phyloP scores from a whole-genome alignment of 2,113 vertebrate genomes.

The Eudyptes chrysolophus region DNA sequence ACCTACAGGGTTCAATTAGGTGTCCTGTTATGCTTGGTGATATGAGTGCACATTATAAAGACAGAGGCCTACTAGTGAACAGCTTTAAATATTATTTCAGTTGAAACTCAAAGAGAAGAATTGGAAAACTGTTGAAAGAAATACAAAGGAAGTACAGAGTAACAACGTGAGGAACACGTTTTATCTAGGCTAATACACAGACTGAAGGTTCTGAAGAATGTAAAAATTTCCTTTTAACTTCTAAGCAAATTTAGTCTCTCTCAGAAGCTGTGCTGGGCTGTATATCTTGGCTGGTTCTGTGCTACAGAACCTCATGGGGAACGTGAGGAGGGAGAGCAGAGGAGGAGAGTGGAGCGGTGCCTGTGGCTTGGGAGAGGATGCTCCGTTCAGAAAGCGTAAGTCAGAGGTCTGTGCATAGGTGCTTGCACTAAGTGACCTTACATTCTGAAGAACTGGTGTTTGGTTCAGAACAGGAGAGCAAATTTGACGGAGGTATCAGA shows the following conservation, averaged over 20 bases:
- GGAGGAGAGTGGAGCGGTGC: neutral
- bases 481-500: neutral
- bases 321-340: neutral
- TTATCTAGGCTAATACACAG: neutral
- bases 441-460: neutral
- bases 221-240: neutral
- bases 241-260: neutral
- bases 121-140: neutral
- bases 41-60: neutral
- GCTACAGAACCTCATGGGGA: neutral
- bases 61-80: neutral
- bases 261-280: neutral
- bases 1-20: neutral
- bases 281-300: neutral
- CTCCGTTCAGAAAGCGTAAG: rapidly evolving
- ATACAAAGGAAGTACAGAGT: neutral
- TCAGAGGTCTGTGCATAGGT: neutral
- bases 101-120: neutral
- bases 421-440: neutral
- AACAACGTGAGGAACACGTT: neutral
- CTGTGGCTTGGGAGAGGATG: neutral
- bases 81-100: neutral
- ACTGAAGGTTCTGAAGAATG: neutral
- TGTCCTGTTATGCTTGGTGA: neutral
- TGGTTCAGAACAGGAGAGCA: neutral